phyloP scores from a whole-genome alignment of 2,113 vertebrate species.

The Dasypus novemcinctus region DNA sequence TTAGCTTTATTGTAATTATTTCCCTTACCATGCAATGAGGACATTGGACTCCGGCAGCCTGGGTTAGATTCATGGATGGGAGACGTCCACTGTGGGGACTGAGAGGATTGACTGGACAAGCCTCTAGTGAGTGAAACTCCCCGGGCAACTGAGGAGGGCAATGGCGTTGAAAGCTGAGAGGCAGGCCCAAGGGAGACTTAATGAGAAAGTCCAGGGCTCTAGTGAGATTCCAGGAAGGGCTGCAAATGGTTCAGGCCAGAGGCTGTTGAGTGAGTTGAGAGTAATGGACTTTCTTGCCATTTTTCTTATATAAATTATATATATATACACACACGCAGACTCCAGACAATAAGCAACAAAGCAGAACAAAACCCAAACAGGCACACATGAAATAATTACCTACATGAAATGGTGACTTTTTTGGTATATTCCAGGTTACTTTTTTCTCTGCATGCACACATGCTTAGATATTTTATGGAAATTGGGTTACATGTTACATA shows the following conservation, averaged over 20 bases:
- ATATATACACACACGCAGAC: background rate
- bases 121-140: slow-evolving; percentile 6
- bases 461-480: background rate
- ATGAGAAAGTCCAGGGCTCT: background rate
- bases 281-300: background rate
- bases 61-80: background rate
- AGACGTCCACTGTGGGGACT: background rate
- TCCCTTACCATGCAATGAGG: background rate
- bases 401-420: background rate
- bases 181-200: background rate
- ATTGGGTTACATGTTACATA: background rate
- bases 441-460: background rate
- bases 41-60: background rate
- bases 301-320: slow-evolving; percentile 35
- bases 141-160: background rate
- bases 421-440: background rate
- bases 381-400: background rate
- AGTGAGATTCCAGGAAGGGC: background rate
- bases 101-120: background rate
- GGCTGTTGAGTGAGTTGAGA: background rate
- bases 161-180: slow-evolving; percentile 37
- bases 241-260: slow-evolving; percentile 11
- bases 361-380: background rate
- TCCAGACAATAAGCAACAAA: slow-evolving; percentile 10
- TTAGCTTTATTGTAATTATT: slow-evolving; percentile 33